These are phyloP conservation scores for Pimpla rufipes DNA, from an alignment of 2,888 invertebrate species.

Conservation along the genomic window DNA sequence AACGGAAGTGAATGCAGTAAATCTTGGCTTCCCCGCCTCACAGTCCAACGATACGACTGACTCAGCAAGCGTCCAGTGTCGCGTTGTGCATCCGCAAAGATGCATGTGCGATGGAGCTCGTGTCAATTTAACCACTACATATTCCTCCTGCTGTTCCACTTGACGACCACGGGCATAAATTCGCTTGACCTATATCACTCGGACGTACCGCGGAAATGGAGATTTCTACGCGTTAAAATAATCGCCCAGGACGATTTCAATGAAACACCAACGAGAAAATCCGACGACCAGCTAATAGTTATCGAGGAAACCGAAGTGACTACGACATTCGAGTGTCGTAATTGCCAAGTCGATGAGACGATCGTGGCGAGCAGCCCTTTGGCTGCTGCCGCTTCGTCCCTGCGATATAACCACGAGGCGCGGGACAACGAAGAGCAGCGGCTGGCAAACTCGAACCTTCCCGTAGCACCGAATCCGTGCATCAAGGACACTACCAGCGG, in stretches of 20 bases:
- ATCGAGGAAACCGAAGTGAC: conserved; percentile 27
- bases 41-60: conserved; percentile 6
- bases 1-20: conserved; percentile 2
- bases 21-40: neutral
- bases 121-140: no score
- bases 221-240: no score
- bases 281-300: neutral
- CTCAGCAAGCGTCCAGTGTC: conserved; percentile 35
- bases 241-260: neutral
- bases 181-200: no score
- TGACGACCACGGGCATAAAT: no score
- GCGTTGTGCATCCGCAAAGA: conserved; percentile 22
- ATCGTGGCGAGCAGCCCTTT: neutral
- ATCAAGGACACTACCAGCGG: conserved; percentile 72
- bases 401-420: conserved; percentile 33
- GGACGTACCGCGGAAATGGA: no score
- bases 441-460: conserved; percentile 21
- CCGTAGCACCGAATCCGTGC: conserved; percentile 59
- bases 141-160: no score
- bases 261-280: neutral
- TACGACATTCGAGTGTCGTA: conserved; percentile 24
- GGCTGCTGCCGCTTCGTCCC: no score
- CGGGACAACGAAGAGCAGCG: neutral
- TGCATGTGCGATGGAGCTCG: conserved; percentile 33
- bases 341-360: neutral